A percentile compares a stretch with the other conserved stretches of the same genome.
These are phyloP conservation scores for Charina bottae DNA, from an alignment of 2,113 vertebrate genomes.

Conservation along the genomic window DNA sequence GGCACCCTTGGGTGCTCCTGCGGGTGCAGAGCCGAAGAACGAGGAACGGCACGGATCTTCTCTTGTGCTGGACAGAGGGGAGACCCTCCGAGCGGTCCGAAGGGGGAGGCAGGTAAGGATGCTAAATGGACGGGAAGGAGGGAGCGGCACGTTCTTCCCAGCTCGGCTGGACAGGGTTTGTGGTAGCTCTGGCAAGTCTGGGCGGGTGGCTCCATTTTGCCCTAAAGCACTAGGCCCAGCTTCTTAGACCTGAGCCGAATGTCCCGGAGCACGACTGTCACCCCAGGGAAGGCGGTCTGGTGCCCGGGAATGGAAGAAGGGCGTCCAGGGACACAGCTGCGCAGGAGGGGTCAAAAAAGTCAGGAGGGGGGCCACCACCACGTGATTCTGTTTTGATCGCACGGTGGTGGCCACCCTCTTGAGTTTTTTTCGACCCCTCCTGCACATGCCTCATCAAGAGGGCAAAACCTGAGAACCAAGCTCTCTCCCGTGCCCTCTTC, in stretches of 20 bases:
- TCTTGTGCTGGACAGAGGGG: neutral
- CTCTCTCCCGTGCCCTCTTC: neutral
- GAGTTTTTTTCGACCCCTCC: neutral
- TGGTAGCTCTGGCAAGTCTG: neutral
- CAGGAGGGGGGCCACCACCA: neutral
- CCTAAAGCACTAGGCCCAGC: neutral
- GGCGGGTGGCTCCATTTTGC: too few relatives aligned
- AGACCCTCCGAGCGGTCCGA: neutral
- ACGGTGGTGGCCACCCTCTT: neutral
- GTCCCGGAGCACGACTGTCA: neutral
- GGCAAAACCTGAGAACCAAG: neutral
- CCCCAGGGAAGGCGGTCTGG: neutral
- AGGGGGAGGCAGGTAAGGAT: slow-evolving; percentile 27
- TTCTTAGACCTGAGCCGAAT: neutral
- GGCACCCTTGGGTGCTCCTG: neutral
- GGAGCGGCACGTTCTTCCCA: neutral
- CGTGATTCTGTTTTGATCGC: neutral
- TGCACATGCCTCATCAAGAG: neutral
- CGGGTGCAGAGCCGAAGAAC: slow-evolving; percentile 39
- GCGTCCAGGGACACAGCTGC: too few relatives aligned
- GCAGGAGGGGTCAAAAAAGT: too few relatives aligned
- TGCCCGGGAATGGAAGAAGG: neutral
- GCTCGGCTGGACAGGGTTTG: neutral
- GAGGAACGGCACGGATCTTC: neutral
- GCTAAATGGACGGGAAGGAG: neutral